Evolutionary conservation across 2,888 invertebrate genomes (phyloP).

Genomic region (Zaprionus lineosus): DNA sequence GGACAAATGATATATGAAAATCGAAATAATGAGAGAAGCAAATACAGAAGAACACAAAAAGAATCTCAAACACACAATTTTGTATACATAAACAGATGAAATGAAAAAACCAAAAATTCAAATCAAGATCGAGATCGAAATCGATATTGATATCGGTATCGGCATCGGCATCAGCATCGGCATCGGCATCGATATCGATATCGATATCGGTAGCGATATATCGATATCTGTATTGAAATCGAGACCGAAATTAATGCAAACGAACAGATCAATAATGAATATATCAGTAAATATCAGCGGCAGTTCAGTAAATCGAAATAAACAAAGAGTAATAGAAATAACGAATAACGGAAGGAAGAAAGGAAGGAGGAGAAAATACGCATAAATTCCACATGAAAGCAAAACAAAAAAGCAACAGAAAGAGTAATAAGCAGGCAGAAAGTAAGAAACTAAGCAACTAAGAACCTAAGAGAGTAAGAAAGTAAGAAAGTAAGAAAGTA

Average conservation of each 20-base stretch:
- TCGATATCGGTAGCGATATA: too few species aligned
- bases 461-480: not conserved
- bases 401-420: not conserved
- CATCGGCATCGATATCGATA: too few species aligned
- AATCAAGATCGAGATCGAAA: too few species aligned
- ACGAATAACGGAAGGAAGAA: too few species aligned
- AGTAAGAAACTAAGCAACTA: not conserved
- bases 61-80: constrained; percentile 40
- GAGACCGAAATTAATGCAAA: constrained; percentile 50
- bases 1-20: constrained; percentile 35
- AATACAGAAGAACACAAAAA: constrained; percentile 48
- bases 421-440: not conserved
- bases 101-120: constrained; percentile 26
- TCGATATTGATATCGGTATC: too few species aligned
- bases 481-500: not conserved
- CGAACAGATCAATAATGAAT: too few species aligned
- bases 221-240: too few species aligned
- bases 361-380: too few species aligned
- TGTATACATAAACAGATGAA: constrained; percentile 54
- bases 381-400: constrained; percentile 30
- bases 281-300: constrained; percentile 72
- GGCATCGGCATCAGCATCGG: too few species aligned
- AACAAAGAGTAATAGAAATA: constrained; percentile 40
- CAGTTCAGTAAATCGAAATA: constrained; percentile 47
- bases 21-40: constrained; percentile 31